A percentile compares a stretch with the other conserved stretches of the same genome.
These are phyloP conservation scores for Piprites chloris DNA, from an alignment of 2,113 vertebrate genomes.

Conservation along the genomic window DNA sequence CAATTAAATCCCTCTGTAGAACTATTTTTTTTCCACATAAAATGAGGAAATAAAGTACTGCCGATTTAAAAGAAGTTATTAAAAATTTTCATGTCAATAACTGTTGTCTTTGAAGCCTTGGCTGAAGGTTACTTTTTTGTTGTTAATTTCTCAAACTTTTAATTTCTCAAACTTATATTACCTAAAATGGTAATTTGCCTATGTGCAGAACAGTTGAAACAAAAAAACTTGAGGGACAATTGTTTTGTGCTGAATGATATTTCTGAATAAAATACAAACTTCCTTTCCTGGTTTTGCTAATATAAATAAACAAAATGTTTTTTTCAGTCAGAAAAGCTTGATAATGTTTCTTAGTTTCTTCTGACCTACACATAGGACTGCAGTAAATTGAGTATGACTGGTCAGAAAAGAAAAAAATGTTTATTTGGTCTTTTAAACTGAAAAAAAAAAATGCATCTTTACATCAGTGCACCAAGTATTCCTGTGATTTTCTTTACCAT, in stretches of 20 bases:
- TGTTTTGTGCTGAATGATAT: neutral
- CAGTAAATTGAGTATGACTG: neutral
- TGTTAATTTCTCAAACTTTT: neutral
- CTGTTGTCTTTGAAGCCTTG: neutral
- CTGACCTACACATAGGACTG: neutral
- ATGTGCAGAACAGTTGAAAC: neutral
- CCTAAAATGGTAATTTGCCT: neutral
- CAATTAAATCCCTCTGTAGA: neutral
- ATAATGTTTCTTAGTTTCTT: neutral
- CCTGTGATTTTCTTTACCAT: neutral
- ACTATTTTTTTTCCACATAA: neutral
- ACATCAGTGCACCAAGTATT: neutral
- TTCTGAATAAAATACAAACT: neutral
- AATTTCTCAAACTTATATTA: too few species aligned
- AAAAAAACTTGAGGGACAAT: accelerated
- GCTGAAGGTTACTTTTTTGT: neutral
- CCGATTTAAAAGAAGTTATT: neutral
- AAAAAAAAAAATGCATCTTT: neutral
- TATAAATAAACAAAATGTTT: neutral
- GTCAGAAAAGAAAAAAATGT: neutral
- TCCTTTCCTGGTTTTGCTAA: neutral
- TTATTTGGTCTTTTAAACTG: neutral
- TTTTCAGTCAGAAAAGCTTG: neutral
- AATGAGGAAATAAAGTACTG: neutral
- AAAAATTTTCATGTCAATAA: neutral